Evolutionary conservation across 2,888 invertebrate genomes (phyloP).

Genomic region (Sabatieria punctata): DNA sequence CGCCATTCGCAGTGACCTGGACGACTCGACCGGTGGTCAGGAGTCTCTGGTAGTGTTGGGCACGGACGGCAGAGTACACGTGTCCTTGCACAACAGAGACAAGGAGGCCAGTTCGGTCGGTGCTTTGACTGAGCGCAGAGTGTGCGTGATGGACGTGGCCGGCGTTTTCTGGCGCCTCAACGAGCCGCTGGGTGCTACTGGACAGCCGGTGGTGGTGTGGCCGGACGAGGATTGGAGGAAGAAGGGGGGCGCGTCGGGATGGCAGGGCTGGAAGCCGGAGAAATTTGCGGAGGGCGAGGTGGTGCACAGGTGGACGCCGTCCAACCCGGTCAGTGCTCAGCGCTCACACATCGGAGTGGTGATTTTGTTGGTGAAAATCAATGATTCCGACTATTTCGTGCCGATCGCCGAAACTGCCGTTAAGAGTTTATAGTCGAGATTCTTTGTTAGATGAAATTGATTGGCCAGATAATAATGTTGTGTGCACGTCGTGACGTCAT

Average conservation of each 20-base stretch:
- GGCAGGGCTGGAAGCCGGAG: constrained; percentile 75
- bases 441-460: no score
- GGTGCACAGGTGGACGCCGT: constrained; percentile 83
- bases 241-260: constrained; percentile 57
- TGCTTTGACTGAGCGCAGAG: not conserved
- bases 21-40: not conserved
- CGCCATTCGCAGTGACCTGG: not conserved
- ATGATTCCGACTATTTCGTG: constrained; percentile 57
- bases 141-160: not conserved
- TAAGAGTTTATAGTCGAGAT: no score
- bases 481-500: no score
- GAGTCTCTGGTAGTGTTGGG: not conserved
- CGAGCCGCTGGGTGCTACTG: constrained; percentile 21
- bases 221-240: constrained; percentile 72
- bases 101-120: no score
- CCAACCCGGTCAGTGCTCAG: constrained; percentile 65
- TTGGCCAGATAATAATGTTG: no score
- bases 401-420: constrained; percentile 41
- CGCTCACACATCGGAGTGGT: constrained; percentile 81
- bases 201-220: constrained; percentile 54
- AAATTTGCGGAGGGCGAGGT: constrained; percentile 79
- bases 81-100: no score
- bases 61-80: not conserved
- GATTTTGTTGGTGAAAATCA: constrained; percentile 75
- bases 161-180: constrained; percentile 20